Evolutionary conservation across 2,888 invertebrate species (phyloP), one percentile per base, ranked within the genome.

Genomic region (Lasioglossum morio): DNA sequence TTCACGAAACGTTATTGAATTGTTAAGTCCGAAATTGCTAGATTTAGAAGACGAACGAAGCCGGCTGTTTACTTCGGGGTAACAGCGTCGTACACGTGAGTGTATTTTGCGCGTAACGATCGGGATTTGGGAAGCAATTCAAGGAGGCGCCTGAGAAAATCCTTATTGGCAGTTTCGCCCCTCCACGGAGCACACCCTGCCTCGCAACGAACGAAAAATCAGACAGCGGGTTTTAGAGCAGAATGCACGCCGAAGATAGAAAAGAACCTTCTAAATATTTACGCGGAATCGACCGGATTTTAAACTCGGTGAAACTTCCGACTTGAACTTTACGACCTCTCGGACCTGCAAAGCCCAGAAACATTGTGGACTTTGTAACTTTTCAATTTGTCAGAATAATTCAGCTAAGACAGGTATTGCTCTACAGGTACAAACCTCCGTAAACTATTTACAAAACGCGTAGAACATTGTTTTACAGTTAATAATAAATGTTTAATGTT

Each of bases 191-290:
- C 7, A 23, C 34, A 4, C 10, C 66, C 1, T 0, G 34, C 34
- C 66, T 30, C 57, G 40, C n/a, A 4, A 60, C 19, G n/a, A 27
- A 40, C 40, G 27, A 27, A 40, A 60, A 27, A 60, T 40, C 27
- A 40, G 60, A 40, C 37, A 40, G 40, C n/a, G 19, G 4, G 30
- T 73, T 46, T 34, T 48, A 73, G 30, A 48, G 48, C 19, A 34
- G 30, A 48, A 73, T 30, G 10, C 72, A 8, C 57, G 27, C 43
- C 40, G 27, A 60, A 75, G 75, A 60, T 40, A 19, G 60, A 60
- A 43, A 40, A 40, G 75, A 75, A 10, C 23, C 27, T 75, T 16
- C 27, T 75, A 60, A 75, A 75, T 75, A 75, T 75, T 60, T 75
- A 60, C 40, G 60, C 40, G 27, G 60, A 48, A 48, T 30, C 72